phyloP scores from a whole-genome alignment of 1,140 invertebrate species.

The Oncopeltus fasciatus region DNA sequence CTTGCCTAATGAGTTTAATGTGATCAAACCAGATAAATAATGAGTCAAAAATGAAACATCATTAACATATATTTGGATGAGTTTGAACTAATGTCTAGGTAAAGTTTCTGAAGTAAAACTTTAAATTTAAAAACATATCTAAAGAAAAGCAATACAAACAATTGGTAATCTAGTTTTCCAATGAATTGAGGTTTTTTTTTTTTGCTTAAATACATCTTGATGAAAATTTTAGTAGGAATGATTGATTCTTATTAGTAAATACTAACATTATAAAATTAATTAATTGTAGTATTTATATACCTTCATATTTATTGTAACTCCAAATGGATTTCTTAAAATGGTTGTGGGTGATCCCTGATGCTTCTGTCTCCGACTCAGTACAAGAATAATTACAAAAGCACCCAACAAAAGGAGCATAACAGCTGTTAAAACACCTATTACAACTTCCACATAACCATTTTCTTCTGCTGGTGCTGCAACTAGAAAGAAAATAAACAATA shows the following conservation, averaged over 20 bases:
- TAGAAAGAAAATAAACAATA: no score
- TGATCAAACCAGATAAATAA: no score
- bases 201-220: background rate
- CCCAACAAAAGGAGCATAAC: constrained; percentile 50
- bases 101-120: no score
- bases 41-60: no score
- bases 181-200: background rate
- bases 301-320: constrained; percentile 52
- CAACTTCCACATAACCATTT: constrained; percentile 49
- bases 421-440: constrained; percentile 56
- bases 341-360: constrained; percentile 45
- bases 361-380: constrained; percentile 48
- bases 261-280: background rate
- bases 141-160: no score
- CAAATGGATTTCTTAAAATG: constrained; percentile 46
- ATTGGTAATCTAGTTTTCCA: no score
- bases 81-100: no score
- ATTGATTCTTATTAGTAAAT: no score
- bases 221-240: background rate
- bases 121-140: no score
- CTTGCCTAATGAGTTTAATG: no score
- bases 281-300: constrained; percentile 31
- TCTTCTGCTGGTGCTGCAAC: constrained; percentile 43
- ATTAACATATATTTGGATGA: no score
- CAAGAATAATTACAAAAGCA: constrained; percentile 49